phyloP scores from a whole-genome alignment of 2,888 invertebrate genomes.

The Cartodere bifasciata region DNA sequence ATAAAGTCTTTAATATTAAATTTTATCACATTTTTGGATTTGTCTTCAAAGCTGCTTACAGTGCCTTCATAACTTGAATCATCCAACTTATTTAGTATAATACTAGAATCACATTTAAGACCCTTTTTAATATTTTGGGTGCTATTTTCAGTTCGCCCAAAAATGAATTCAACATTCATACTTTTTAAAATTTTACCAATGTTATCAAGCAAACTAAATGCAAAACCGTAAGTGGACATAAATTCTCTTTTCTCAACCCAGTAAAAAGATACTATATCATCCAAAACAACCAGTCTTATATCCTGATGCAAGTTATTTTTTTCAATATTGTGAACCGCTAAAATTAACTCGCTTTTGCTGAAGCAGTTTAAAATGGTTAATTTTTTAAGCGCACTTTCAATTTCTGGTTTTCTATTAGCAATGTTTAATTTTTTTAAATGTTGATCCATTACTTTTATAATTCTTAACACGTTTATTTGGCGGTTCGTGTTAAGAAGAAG shows the following conservation, averaged over 20 bases:
- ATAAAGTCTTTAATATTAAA: too few species aligned
- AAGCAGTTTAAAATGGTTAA: constrained; percentile 22
- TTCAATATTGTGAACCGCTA: constrained; percentile 22
- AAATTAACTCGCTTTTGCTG: constrained; percentile 19
- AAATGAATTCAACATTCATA: constrained; percentile 21
- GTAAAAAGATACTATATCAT: constrained; percentile 23
- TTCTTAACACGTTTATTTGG: constrained; percentile 22
- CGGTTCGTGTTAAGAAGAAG: constrained; percentile 21
- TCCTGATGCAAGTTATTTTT: constrained; percentile 18
- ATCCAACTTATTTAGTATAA: too few species aligned
- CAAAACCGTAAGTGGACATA: constrained; percentile 20
- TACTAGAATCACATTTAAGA: too few species aligned
- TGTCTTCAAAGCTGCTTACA: too few species aligned
- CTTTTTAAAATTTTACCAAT: constrained; percentile 18
- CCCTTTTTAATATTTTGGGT: too few species aligned
- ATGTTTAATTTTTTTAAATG: constrained; percentile 17
- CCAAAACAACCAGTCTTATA: constrained; percentile 20
- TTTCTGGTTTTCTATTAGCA: constrained; percentile 14
- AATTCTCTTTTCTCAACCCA: constrained; percentile 18
- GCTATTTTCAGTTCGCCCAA: constrained; percentile 19
- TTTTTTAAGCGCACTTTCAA: constrained; percentile 21
- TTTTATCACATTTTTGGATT: too few species aligned
- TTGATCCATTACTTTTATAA: constrained; percentile 22
- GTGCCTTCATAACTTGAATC: too few species aligned
- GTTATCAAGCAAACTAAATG: constrained; percentile 16